Percentiles rank a stretch among this genome's conserved stretches.
Conservation (phyloP, 2,113 vertebrate genomes). For the Thomomys bottae region DNA sequence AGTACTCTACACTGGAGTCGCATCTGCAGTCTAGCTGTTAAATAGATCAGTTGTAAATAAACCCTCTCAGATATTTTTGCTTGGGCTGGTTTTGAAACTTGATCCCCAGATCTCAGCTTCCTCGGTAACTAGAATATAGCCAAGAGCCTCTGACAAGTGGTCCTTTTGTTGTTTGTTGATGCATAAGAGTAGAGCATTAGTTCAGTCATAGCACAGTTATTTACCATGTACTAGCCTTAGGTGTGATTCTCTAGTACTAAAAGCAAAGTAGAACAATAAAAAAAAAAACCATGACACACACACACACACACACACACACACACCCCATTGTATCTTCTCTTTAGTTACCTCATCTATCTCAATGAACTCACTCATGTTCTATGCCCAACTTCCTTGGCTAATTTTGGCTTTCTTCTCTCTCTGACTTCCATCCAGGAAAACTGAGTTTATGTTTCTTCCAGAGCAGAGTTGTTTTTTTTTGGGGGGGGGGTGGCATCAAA, state of each 20-base stretch:
- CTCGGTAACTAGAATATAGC: too few species aligned
- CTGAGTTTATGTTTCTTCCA: background rate
- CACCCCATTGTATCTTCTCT: background rate
- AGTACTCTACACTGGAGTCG: too few species aligned
- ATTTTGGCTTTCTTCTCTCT: background rate
- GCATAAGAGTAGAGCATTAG: background rate
- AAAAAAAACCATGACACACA: background rate
- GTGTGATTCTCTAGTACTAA: background rate
- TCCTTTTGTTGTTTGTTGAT: background rate
- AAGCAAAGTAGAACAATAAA: background rate
- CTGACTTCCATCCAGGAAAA: background rate
- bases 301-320: background rate
- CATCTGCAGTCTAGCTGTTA: too few species aligned
- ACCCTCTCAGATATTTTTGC: too few species aligned
- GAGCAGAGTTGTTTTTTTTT: background rate
- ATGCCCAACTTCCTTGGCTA: background rate
- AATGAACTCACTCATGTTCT: background rate
- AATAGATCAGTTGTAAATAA: too few species aligned
- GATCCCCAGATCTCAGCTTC: too few species aligned
- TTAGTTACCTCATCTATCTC: background rate
- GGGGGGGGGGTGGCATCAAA: background rate
- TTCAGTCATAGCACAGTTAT: background rate
- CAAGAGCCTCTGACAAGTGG: too few species aligned
- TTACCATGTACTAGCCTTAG: background rate
- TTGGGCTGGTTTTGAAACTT: too few species aligned